Conservation (phyloP, 2,797 vertebrate species). For the Melanogrammus aeglefinus region DNA sequence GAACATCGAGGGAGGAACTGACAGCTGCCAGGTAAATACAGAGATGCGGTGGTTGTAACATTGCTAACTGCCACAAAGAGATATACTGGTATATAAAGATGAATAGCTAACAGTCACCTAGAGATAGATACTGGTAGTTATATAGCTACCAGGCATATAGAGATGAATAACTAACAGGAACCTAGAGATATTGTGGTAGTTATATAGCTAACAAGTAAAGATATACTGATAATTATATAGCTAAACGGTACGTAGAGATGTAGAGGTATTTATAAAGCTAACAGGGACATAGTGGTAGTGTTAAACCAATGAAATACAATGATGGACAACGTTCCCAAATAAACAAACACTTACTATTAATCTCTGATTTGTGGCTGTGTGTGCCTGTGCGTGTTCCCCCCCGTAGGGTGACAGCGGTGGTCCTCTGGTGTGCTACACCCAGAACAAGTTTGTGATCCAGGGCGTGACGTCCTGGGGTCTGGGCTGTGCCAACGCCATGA, state of each 20-base stretch:
- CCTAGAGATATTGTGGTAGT: too few relatives aligned
- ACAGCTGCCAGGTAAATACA: constrained; percentile 88
- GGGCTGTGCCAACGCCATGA: constrained; percentile 90
- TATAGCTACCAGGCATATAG: too few relatives aligned
- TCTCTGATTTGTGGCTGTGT: background rate
- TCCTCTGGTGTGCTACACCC: constrained; percentile 83
- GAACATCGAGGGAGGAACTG: constrained; percentile 81
- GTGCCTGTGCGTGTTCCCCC: background rate
- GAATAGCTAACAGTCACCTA: too few relatives aligned
- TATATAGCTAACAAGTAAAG: too few relatives aligned
- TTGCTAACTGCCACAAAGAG: background rate
- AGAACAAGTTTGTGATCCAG: constrained; percentile 84
- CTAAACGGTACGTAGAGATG: background rate
- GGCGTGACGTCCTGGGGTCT: constrained; percentile 96
- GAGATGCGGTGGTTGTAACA: background rate
- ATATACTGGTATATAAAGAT: background rate
- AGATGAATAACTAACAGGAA: too few relatives aligned
- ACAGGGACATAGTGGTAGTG: background rate
- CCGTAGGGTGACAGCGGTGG: constrained; percentile 95
- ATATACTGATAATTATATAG: background rate
- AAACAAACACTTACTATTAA: background rate
- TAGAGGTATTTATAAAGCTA: background rate
- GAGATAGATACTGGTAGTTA: too few relatives aligned
- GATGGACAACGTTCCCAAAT: background rate
- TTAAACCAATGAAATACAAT: background rate